These are phyloP conservation scores for Lagopus muta DNA, from an alignment of 2,113 vertebrate species.

Conservation along the genomic window DNA sequence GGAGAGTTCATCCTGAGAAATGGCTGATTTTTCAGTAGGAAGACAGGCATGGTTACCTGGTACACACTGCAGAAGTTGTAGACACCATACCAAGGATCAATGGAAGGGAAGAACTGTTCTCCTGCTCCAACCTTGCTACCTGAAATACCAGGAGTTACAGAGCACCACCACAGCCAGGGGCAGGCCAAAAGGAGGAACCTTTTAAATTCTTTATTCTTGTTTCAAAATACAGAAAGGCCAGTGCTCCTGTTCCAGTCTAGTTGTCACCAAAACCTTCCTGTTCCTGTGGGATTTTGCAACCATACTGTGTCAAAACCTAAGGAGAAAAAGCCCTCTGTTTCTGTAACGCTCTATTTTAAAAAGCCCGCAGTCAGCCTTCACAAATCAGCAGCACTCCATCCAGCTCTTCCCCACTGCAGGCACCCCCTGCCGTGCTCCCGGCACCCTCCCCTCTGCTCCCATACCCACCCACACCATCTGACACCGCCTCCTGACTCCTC, in stretches of 20 bases:
- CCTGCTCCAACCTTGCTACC: not conserved
- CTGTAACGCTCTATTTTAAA: fast-evolving
- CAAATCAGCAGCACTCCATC: not conserved
- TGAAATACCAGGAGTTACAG: not conserved
- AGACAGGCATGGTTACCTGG: not conserved
- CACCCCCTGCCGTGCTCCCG: not conserved
- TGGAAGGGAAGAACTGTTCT: not conserved
- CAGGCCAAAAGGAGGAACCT: not conserved
- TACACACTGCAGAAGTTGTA: not conserved
- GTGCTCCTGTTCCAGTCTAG: not conserved
- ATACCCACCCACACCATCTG: not conserved
- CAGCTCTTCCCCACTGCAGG: not conserved
- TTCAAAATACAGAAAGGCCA: not conserved
- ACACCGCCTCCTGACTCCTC: not conserved
- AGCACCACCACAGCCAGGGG: not conserved
- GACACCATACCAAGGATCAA: not conserved
- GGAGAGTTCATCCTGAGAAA: not conserved
- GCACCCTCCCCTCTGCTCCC: not conserved
- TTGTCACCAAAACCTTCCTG: not conserved
- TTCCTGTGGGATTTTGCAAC: not conserved
- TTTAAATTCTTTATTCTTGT: not conserved
- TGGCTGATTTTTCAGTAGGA: not conserved
- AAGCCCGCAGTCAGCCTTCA: not conserved
- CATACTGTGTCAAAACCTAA: not conserved
- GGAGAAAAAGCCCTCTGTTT: not conserved